A percentile compares a stretch with the other conserved stretches of the same genome.
Conservation (phyloP, 1,140 invertebrate genomes). For the Drosophila santomea region DNA sequence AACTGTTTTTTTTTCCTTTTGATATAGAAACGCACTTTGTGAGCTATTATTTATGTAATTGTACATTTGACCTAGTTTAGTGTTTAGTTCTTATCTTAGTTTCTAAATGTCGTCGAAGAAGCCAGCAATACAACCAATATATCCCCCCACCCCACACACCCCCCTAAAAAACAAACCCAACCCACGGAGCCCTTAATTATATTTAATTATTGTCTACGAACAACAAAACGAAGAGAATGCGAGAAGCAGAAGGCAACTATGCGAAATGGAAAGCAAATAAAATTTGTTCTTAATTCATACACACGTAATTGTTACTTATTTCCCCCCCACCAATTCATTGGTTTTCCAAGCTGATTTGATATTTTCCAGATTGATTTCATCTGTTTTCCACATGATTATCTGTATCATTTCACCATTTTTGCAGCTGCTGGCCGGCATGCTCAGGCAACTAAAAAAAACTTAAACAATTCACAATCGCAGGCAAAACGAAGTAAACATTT, state of each 20-base stretch:
- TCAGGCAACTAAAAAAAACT: conserved; percentile 37
- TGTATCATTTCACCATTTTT: conserved; percentile 10
- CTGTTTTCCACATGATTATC: neutral
- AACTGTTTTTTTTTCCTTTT: conserved; percentile 60
- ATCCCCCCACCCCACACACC: neutral
- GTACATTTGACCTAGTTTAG: conserved; percentile 71
- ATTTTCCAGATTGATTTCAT: neutral
- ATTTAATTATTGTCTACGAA: conserved; percentile 53
- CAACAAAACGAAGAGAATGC: conserved; percentile 34
- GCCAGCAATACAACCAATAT: conserved; percentile 36
- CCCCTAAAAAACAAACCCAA: neutral
- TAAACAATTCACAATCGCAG: conserved; percentile 46
- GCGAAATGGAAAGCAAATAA: conserved; percentile 61
- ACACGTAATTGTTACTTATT: conserved; percentile 35
- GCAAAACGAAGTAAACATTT: conserved; percentile 34
- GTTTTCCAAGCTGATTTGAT: neutral
- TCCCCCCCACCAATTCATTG: conserved; percentile 2
- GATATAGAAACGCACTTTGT: conserved; percentile 52
- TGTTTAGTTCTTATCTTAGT: conserved; percentile 78
- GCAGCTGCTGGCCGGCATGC: conserved; percentile 42
- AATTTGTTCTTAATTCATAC: conserved; percentile 65
- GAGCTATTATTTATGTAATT: conserved; percentile 68
- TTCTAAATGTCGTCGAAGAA: conserved; percentile 70
- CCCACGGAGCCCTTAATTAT: conserved; percentile 53
- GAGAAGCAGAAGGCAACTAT: conserved; percentile 34